Evolutionary conservation across 2,113 vertebrate genomes (phyloP).

Genomic region (Calonectris borealis): DNA sequence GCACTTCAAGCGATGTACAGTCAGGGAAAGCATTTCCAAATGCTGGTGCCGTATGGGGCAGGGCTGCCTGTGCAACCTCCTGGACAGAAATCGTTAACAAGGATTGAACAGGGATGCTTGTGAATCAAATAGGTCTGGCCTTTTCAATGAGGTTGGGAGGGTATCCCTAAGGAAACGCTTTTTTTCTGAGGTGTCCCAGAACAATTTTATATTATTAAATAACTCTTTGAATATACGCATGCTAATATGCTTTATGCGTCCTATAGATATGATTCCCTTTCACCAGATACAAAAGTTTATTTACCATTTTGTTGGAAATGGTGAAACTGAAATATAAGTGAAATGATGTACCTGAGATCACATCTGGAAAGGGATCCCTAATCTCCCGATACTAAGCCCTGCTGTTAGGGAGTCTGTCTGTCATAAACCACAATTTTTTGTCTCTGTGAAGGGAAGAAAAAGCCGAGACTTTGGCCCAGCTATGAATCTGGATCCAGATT

Average conservation of each 20-base stretch:
- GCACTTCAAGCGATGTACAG: background rate
- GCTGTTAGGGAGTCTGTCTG: background rate
- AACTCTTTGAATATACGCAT: background rate
- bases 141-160: background rate
- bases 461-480: background rate
- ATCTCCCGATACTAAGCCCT: background rate
- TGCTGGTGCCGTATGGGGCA: background rate
- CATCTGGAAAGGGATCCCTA: background rate
- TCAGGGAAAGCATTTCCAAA: background rate
- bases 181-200: background rate
- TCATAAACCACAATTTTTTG: background rate
- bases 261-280: background rate
- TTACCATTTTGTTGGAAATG: background rate
- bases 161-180: background rate
- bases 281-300: background rate
- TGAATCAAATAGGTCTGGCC: background rate
- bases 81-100: background rate
- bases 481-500: background rate
- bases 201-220: background rate
- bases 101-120: background rate
- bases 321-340: background rate
- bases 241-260: background rate
- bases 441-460: background rate
- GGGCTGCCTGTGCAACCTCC: background rate
- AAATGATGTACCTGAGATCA: background rate